A percentile compares a stretch with the other conserved stretches of the same genome.
These are phyloP conservation scores for Lucinisca nassula DNA, from an alignment of 2,888 invertebrate species.

Conservation along the genomic window DNA sequence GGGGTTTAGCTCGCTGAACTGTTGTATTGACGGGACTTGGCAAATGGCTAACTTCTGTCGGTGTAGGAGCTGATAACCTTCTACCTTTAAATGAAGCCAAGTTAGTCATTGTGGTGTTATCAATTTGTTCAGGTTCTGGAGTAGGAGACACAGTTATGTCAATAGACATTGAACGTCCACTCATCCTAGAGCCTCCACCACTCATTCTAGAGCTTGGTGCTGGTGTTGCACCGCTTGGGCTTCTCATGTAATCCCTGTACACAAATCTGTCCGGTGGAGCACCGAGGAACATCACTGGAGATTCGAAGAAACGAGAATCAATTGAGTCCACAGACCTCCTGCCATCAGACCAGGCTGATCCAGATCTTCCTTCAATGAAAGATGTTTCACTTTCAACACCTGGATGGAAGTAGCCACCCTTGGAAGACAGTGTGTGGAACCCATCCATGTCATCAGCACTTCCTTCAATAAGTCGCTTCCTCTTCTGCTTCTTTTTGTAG, in stretches of 20 bases:
- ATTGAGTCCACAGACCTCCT: slow-evolving; percentile 1
- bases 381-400: slow-evolving; percentile 35
- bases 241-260: not conserved
- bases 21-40: not conserved
- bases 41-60: not conserved
- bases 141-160: not conserved
- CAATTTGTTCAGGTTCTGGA: not conserved
- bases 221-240: not conserved
- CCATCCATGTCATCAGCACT: not conserved
- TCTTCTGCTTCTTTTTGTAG: slow-evolving; percentile 38
- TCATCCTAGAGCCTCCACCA: not conserved
- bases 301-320: slow-evolving; percentile 41
- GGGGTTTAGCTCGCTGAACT: not conserved
- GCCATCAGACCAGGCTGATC: slow-evolving; percentile 16
- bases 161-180: not conserved
- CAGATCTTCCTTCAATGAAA: slow-evolving; percentile 9
- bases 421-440: not conserved
- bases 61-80: not conserved
- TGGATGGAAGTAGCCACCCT: not conserved
- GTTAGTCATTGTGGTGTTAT: not conserved
- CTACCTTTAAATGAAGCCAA: not conserved
- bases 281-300: slow-evolving; percentile 49
- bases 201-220: not conserved
- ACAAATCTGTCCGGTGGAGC: slow-evolving; percentile 18
- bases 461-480: not conserved